These are phyloP conservation scores for Dreissena polymorpha DNA, from an alignment of 1,140 invertebrate species.

Conservation along the genomic window DNA sequence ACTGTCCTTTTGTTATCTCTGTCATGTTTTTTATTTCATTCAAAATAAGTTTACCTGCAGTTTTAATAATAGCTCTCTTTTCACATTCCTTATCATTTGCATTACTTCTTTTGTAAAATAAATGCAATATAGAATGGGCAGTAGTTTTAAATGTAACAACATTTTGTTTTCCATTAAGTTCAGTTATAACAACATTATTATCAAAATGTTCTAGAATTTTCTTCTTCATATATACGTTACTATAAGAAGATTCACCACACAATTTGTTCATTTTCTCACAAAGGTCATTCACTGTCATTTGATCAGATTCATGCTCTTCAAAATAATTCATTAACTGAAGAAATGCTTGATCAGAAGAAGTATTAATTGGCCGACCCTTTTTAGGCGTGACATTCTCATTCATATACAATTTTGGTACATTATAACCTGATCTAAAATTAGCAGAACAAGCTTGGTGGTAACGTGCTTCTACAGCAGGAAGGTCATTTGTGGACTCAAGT, in stretches of 20 bases:
- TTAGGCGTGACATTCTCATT: neutral
- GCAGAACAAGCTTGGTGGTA: conserved; percentile 40
- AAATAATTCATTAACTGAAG: conserved; percentile 30
- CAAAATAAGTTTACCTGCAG: conserved; percentile 47
- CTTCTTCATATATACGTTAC: conserved; percentile 55
- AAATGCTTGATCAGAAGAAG: conserved; percentile 29
- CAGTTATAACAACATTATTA: conserved; percentile 36
- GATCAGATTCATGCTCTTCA: conserved; percentile 51
- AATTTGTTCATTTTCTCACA: conserved; percentile 40
- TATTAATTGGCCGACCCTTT: neutral
- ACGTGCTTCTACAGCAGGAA: conserved; percentile 21
- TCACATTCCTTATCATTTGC: neutral
- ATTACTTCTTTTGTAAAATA: conserved; percentile 31
- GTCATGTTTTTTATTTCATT: conserved; percentile 43
- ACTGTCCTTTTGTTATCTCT: conserved; percentile 9
- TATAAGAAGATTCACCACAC: conserved; percentile 43
- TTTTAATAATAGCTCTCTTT: conserved; percentile 36
- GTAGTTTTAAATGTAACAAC: conserved; percentile 45
- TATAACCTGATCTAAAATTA: conserved; percentile 33
- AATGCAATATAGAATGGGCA: conserved; percentile 37
- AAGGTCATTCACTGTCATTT: conserved; percentile 48
- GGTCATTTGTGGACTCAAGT: neutral
- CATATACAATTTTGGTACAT: conserved; percentile 28
- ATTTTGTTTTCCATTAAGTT: conserved; percentile 49
- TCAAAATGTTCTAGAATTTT: conserved; percentile 53